Evolutionary conservation across 2,888 invertebrate genomes (phyloP).

Genomic region (Drosophila tripunctata): DNA sequence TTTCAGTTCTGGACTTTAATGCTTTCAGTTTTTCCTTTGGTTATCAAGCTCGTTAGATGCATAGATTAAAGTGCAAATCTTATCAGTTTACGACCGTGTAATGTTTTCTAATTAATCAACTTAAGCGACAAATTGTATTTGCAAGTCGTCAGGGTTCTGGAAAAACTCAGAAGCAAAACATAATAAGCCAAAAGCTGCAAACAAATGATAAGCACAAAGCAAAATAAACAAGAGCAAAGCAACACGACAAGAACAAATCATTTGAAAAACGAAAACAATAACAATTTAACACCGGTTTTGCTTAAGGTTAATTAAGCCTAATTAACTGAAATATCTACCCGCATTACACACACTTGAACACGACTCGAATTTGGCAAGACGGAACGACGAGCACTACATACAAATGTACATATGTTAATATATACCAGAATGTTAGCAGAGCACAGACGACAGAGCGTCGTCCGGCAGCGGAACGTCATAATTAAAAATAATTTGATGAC

Average conservation of each 20-base stretch:
- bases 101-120: constrained; percentile 56
- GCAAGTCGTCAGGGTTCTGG: neutral
- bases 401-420: constrained; percentile 29
- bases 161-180: constrained; percentile 14
- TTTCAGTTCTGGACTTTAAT: neutral
- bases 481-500: constrained; percentile 69
- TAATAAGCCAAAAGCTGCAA: constrained; percentile 7
- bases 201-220: constrained; percentile 51
- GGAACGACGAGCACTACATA: constrained; percentile 4
- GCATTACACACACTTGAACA: constrained; percentile 46
- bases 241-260: constrained; percentile 7
- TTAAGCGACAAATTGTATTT: constrained; percentile 34
- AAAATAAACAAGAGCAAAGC: constrained; percentile 36
- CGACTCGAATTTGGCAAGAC: constrained; percentile 48
- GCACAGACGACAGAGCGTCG: neutral
- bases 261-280: constrained; percentile 24
- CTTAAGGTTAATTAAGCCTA: constrained; percentile 63
- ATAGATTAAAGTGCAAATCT: constrained; percentile 22
- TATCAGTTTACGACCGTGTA: constrained; percentile 55
- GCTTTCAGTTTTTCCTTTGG: neutral
- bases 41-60: neutral
- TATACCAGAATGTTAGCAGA: constrained; percentile 8
- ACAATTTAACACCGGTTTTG: constrained; percentile 61
- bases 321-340: constrained; percentile 59
- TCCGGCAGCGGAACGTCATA: constrained; percentile 36